A percentile compares a stretch with the other conserved stretches of the same genome.
phyloP scores from a whole-genome alignment of 2,797 vertebrate genomes.

The Hypotaenidia okinawae region DNA sequence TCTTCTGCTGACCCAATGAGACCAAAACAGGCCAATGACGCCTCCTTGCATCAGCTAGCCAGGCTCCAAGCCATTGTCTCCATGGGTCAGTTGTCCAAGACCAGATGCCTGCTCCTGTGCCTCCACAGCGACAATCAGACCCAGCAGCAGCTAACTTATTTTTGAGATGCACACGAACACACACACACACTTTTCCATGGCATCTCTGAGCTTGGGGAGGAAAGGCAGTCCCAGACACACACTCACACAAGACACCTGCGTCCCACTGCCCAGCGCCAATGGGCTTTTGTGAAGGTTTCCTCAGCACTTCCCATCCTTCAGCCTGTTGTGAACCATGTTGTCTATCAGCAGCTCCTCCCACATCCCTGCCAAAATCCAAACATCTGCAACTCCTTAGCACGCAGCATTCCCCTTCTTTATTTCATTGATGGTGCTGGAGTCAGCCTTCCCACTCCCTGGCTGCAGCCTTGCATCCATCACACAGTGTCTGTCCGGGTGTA shows the following conservation, averaged over 20 bases:
- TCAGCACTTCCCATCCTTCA: background rate
- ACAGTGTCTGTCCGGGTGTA: fast-evolving
- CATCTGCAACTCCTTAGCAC: slow-evolving; percentile 56
- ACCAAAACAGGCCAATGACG: background rate
- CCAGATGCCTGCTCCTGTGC: background rate
- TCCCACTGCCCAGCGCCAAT: background rate
- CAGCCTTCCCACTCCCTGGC: background rate
- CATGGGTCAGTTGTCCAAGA: background rate
- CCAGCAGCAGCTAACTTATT: background rate
- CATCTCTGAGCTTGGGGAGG: background rate
- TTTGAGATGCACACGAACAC: background rate
- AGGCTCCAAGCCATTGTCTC: background rate
- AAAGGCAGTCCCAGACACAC: background rate
- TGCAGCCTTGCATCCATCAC: background rate
- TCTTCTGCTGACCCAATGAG: background rate
- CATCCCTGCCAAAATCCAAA: slow-evolving; percentile 25
- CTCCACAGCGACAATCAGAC: background rate
- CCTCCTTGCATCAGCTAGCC: background rate
- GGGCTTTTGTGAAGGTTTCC: background rate
- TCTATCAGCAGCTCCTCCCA: slow-evolving; percentile 21
- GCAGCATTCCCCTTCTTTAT: background rate
- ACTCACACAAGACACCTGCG: background rate
- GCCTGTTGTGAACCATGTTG: background rate
- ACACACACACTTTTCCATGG: background rate
- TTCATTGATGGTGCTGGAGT: background rate